Evolutionary conservation across 2,797 vertebrate species (phyloP).

Genomic region (Lacerta agilis): DNA sequence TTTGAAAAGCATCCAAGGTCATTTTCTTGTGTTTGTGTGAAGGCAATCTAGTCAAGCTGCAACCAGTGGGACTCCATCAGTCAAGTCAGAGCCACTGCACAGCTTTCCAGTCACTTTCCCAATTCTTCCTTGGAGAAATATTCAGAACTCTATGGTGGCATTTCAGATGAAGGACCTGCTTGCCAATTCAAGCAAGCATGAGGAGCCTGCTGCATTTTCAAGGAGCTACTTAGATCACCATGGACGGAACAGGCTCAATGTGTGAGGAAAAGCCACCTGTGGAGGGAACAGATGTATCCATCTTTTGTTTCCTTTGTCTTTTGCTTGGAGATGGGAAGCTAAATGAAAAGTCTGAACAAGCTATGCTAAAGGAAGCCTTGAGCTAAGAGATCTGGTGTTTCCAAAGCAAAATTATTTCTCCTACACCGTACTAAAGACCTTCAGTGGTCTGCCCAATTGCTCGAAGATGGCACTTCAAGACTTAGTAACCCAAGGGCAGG

Average conservation of each 20-base stretch:
- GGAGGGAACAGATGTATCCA: background rate
- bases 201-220: background rate
- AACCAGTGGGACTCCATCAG: background rate
- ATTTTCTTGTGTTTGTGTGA: background rate
- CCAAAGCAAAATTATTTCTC: background rate
- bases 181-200: background rate
- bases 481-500: background rate
- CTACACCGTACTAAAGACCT: background rate
- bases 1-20: background rate
- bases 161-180: constrained; percentile 1
- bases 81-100: background rate
- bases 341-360: background rate
- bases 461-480: constrained; percentile 23
- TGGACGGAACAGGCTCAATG: background rate
- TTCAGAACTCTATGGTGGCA: background rate
- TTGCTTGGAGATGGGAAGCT: background rate
- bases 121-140: background rate
- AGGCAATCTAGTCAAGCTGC: background rate
- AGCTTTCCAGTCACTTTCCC: background rate
- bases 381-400: background rate
- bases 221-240: background rate
- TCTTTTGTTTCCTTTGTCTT: background rate
- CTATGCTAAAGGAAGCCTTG: background rate
- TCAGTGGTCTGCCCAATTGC: background rate
- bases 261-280: background rate